Conservation (phyloP, 2,113 vertebrate genomes). For the Zosterops hypoxanthus region DNA sequence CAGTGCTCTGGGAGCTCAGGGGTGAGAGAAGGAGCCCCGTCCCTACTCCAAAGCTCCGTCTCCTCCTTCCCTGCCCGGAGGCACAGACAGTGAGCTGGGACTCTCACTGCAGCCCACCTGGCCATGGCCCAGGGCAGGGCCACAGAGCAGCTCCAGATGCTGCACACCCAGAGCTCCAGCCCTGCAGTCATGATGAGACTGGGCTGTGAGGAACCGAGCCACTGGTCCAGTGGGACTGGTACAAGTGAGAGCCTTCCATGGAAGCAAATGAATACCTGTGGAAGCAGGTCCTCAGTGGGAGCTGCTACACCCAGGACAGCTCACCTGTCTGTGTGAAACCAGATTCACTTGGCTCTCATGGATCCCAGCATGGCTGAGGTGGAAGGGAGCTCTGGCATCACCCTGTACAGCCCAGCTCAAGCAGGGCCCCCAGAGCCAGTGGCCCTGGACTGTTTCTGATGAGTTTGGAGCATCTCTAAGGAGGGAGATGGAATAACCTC, state of each 20-base stretch:
- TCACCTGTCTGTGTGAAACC: background rate
- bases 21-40: background rate
- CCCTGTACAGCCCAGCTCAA: background rate
- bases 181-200: accelerated
- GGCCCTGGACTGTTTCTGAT: too few relatives aligned
- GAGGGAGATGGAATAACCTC: background rate
- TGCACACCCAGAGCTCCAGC: background rate
- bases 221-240: accelerated
- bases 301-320: background rate
- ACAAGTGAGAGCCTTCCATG: background rate
- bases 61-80: background rate
- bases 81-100: background rate
- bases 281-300: background rate
- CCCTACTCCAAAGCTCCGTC: background rate
- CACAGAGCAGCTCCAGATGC: background rate
- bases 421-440: background rate
- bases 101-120: background rate
- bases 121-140: background rate
- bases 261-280: background rate
- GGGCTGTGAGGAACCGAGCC: accelerated
- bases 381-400: background rate
- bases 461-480: background rate
- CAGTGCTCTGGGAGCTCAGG: background rate
- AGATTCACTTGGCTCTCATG: too few relatives aligned
- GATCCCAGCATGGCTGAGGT: background rate